A percentile compares a stretch with the other conserved stretches of the same genome.
Conservation (phyloP, 2,888 invertebrate species). For the Lasioglossum leucozonium region DNA sequence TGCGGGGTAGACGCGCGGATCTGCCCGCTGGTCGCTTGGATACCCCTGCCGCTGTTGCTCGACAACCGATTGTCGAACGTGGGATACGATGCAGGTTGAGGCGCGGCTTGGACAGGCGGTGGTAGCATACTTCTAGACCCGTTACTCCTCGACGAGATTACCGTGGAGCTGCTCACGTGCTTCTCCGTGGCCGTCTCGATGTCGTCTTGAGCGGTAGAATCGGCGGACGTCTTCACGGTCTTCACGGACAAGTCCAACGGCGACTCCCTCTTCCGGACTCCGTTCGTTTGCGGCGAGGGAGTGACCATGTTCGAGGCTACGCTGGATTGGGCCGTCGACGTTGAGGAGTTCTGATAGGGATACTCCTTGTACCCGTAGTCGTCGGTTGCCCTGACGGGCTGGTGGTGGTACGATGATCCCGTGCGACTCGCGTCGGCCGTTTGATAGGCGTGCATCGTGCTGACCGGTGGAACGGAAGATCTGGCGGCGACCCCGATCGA, state of each 20-base stretch:
- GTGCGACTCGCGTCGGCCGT: slow-evolving; percentile 71
- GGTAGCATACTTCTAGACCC: slow-evolving; percentile 73
- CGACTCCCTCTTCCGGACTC: slow-evolving; percentile 88
- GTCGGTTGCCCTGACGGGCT: slow-evolving; percentile 59
- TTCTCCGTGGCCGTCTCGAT: slow-evolving; percentile 84
- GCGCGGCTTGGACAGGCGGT: slow-evolving; percentile 70
- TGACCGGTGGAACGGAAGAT: slow-evolving; percentile 67
- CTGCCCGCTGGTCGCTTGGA: slow-evolving; percentile 18
- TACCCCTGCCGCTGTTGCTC: slow-evolving; percentile 40
- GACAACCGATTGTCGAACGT: slow-evolving; percentile 58
- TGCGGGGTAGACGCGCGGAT: slow-evolving; percentile 70
- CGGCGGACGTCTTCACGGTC: slow-evolving; percentile 94
- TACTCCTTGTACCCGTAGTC: slow-evolving; percentile 77
- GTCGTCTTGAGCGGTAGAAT: slow-evolving; percentile 92
- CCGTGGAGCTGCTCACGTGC: slow-evolving; percentile 74
- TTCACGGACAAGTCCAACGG: slow-evolving; percentile 95
- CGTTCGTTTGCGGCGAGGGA: slow-evolving; percentile 74
- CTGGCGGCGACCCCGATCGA: slow-evolving; percentile 72
- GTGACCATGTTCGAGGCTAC: slow-evolving; percentile 57
- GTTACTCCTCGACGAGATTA: slow-evolving; percentile 66
- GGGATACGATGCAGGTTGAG: slow-evolving; percentile 64
- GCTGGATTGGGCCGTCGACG: slow-evolving; percentile 47
- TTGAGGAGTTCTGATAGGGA: slow-evolving; percentile 68
- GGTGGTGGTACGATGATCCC: slow-evolving; percentile 64
- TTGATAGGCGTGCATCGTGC: slow-evolving; percentile 66